Evolutionary conservation across 2,113 vertebrate species (phyloP), one percentile per base, ranked within the genome.

Genomic region (Peromyscus californicus): DNA sequence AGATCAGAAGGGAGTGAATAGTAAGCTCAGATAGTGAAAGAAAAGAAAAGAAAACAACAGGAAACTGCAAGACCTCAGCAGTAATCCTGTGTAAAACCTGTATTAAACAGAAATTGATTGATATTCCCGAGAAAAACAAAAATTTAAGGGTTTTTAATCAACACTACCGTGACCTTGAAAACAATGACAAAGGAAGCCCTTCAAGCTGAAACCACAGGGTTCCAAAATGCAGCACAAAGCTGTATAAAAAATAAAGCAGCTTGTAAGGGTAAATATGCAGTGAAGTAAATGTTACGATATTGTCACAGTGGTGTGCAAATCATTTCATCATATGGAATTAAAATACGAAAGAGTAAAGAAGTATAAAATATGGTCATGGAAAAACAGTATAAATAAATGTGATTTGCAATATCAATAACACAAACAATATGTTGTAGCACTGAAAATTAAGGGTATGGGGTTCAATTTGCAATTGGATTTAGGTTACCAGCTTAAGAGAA

Each of bases 131-230:
- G n/a, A 61, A 45, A 69, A 39, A 39, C 36, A 22, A 67, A 29
- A 59, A 31, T 2, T 45, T 95, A 45, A 19, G 22, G 17, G 3
- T 78, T 15, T 45, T 78, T 3, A 51, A 31, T 48, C 21, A 85
- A 10, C 1, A 7, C n/a, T 70, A 61, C 12, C 48, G 0, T 0
- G 10, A 8, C 11, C 0, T 10, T 45, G 42, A 5, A 17, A 78
- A 11, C 75, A 48, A 39, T 74, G 22, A 19, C 45, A 39, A 61
- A 48, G 9, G 8, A 26, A 67, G 17, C 45, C 21, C 4, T 87
- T 72, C 63, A 70, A 24, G 1, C 3, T 36, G 42, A 95, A 95
- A 69, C 16, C 48, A 22, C 33, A 61, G 15, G 45, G 63, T 22
- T 21, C 10, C 19, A 76, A 90, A 87, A 3, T 79, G 3, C 2